Percentiles rank a stretch among this genome's conserved stretches.
phyloP scores from a whole-genome alignment of 1,140 invertebrate genomes.

The Drosophila pachea region DNA sequence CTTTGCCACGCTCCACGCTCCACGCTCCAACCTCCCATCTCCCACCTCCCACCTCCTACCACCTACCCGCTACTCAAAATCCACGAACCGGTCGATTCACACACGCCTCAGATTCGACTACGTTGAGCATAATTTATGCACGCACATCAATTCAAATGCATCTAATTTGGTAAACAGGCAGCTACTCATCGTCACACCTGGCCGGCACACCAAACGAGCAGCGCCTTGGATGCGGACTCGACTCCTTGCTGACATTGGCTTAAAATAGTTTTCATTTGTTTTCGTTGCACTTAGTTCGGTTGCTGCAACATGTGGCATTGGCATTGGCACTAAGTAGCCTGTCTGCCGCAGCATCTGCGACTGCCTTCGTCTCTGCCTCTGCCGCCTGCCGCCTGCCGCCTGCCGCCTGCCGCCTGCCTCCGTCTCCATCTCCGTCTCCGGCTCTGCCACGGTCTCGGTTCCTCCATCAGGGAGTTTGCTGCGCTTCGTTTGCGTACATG shows the following conservation, averaged over 20 bases:
- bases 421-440: slow-evolving; percentile 33
- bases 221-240: slow-evolving; percentile 1
- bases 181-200: slow-evolving; percentile 49
- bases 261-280: slow-evolving; percentile 76
- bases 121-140: slow-evolving; percentile 68
- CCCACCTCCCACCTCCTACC: slow-evolving; percentile 8
- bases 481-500: slow-evolving; percentile 58
- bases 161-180: slow-evolving; percentile 73
- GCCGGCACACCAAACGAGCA: slow-evolving; percentile 12
- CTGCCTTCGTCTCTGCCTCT: slow-evolving; percentile 1
- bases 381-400: slow-evolving; percentile 30
- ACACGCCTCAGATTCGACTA: slow-evolving; percentile 27
- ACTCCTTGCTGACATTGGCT: slow-evolving; percentile 43
- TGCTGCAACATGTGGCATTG: slow-evolving; percentile 72
- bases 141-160: slow-evolving; percentile 75
- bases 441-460: neutral
- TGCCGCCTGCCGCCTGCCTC: slow-evolving; percentile 50
- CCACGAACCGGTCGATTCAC: neutral
- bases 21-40: slow-evolving; percentile 22
- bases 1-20: neutral
- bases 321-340: slow-evolving; percentile 69
- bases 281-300: slow-evolving; percentile 43
- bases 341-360: slow-evolving; percentile 55
- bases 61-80: slow-evolving; percentile 2
- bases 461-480: slow-evolving; percentile 31